A percentile compares a stretch with the other conserved stretches of the same genome.
phyloP scores from a whole-genome alignment of 64 coral and sea anemone genomes.

The Stichodactyla helianthus region DNA sequence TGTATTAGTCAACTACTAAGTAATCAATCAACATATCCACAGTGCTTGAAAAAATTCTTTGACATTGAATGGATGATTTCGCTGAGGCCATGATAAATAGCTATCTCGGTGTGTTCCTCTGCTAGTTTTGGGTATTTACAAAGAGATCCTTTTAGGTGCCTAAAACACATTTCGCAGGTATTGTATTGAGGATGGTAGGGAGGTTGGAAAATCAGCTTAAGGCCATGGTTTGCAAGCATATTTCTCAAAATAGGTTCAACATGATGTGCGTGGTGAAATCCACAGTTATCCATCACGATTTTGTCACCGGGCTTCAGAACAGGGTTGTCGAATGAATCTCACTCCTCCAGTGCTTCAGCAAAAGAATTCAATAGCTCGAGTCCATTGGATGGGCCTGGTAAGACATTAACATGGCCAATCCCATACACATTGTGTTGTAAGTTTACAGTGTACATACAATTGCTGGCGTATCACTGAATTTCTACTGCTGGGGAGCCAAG shows the following conservation, averaged over 20 bases:
- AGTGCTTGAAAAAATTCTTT: too few relatives aligned
- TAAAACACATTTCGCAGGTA: too few relatives aligned
- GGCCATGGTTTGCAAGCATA: slow-evolving; percentile 33
- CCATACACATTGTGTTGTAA: slow-evolving; percentile 47
- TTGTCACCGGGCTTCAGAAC: slow-evolving; percentile 44
- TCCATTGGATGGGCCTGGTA: slow-evolving; percentile 55
- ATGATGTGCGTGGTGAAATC: too few relatives aligned
- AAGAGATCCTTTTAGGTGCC: too few relatives aligned
- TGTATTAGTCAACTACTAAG: too few relatives aligned
- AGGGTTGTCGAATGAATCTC: slow-evolving; percentile 45
- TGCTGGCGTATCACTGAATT: slow-evolving; percentile 34
- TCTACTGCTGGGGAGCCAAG: slow-evolving; percentile 12
- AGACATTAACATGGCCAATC: slow-evolving; percentile 48
- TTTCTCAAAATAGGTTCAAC: slow-evolving; percentile 43
- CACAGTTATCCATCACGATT: slow-evolving; percentile 46
- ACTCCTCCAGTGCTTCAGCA: slow-evolving; percentile 45
- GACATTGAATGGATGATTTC: too few relatives aligned
- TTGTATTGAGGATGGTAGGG: slow-evolving; percentile 35
- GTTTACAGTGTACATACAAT: slow-evolving; percentile 52
- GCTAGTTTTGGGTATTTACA: too few relatives aligned
- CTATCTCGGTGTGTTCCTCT: too few relatives aligned
- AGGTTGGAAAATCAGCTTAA: slow-evolving; percentile 46
- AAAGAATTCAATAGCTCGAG: slow-evolving; percentile 58
- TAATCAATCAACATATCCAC: too few relatives aligned
- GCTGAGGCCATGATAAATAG: too few relatives aligned